A percentile compares a stretch with the other conserved stretches of the same genome.
phyloP scores from a whole-genome alignment of 2,113 vertebrate species.

The Entomyzon cyanotis region DNA sequence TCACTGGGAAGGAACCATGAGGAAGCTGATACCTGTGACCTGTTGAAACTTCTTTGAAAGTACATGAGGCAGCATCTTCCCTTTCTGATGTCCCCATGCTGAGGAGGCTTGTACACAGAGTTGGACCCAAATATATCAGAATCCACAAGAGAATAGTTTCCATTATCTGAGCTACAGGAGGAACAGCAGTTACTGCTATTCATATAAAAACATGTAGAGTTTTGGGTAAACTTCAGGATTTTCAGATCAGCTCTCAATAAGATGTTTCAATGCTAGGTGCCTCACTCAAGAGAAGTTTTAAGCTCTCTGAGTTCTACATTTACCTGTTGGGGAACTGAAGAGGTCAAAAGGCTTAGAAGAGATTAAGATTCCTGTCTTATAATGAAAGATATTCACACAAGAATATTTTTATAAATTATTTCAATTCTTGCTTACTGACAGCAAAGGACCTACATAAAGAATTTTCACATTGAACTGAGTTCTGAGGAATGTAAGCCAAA shows the following conservation, averaged over 20 bases:
- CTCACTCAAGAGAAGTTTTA: not conserved
- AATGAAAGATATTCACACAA: not conserved
- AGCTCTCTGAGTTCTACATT: not conserved
- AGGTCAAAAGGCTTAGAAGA: not conserved
- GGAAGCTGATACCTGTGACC: rapidly evolving
- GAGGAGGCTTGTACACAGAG: not conserved
- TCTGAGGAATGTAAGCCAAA: not conserved
- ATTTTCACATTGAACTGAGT: not conserved
- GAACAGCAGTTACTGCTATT: not conserved
- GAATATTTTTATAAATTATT: not conserved
- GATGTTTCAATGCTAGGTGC: not conserved
- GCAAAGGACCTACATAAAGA: not conserved
- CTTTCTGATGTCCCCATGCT: rapidly evolving
- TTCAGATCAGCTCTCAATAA: not conserved
- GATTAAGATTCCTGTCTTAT: not conserved
- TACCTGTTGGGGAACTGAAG: not conserved
- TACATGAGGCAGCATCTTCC: not conserved
- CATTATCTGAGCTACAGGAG: not conserved
- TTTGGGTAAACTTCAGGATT: not conserved
- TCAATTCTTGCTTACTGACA: not conserved
- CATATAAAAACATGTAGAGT: not conserved
- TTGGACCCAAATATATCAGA: not conserved
- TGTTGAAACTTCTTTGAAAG: not conserved
- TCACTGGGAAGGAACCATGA: not conserved
- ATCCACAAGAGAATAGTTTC: not conserved